Base-by-base conservation (phyloP, 1,140 invertebrate genomes). In the Danaus melanippus region DNA sequence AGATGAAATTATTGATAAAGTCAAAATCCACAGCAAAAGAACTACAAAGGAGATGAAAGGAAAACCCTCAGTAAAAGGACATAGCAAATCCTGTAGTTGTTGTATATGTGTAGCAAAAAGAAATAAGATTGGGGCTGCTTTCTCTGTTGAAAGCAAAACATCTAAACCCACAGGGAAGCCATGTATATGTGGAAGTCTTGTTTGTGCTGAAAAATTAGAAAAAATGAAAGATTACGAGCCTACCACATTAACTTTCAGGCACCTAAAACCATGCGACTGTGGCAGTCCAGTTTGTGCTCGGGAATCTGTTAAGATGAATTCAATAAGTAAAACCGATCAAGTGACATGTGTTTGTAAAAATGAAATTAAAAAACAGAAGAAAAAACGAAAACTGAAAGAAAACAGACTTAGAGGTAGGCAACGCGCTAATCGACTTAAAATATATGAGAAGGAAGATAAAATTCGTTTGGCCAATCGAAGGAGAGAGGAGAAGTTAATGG, bases 181-280 rank as follows among this genome's bases (percentile, higher is more conserved):
- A 39, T 64, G 67, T 49, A 50, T 53, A 12, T 64, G 61, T 66
- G 58, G 63, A 50, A 66, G 63, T 44, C 21, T 40, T 12, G 21
- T 49, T 47, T 66, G 64, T 48, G 53, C 54, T n/a, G 46, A 58
- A 50, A 51, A 54, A 17, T 56, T 46, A 40, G 42, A 50, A 12
- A 57, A 50, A 50, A 49, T 17, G 12, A 49, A 42, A 32, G 21
- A 32, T 32, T 5, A 8, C 21, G 46, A 8, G 9, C 10, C 45
- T n/a, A 9, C 12, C 32, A 40, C 8, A 42, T 9, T 10, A 15
- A 42, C 11, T 8, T 7, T 49, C 56, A 51, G 45, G n/a, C 10
- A 9, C 8, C 48, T 7, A 12, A 65, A 62, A 46, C 49, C 17
- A 21, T 65, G 65, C 50, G 39, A 54, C 11, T 71, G 60, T 43